Evolutionary conservation across 2,888 invertebrate species (phyloP), one percentile per base, ranked within the genome.

Genomic region (Arrhopalites spinosus): DNA sequence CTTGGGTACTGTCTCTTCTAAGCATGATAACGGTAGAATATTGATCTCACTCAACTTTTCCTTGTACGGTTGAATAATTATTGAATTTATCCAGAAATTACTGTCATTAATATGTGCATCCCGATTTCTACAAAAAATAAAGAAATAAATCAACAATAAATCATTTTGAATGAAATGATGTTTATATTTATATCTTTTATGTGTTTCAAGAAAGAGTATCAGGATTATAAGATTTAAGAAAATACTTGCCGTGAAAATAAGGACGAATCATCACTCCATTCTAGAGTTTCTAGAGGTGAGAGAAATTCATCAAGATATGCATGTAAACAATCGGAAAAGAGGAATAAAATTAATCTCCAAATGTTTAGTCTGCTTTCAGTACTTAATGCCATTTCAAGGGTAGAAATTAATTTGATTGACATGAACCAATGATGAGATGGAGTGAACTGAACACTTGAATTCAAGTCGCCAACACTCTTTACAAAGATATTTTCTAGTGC

Each of bases 271-370:
- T 68, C 63, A 59, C 73, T 25, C 81, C 81, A 81, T 7, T 75
- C 70, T 2, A 76, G 27, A 3, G 76, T 76, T 1, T 73, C 73
- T 53, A 81, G 56, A 25, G 77, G 47, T 20, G 47, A 29, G 15
- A 75, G n/a, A 30, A 81, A 70, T 29, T 81, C 81, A 56, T 80
- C 77, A 0, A 80, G 64, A 66, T 76, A 74, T 15, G 78, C 78
- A 13, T 68, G 43, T 3, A 80, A 43, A 50, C 76, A 79, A 47
- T 77, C 73, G 1, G 66, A 61, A 61, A 74, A 79, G 17, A 80
- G 36, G 53, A 76, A 81, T 25, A 79, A 68, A 5, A 77, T 30
- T 36, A 77, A 23, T 20, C 78, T 80, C 72, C 76, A 79, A 17
- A 66, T 23, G 1, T 23, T 29, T 15, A 76, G 71, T 15, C 68